Evolutionary conservation across 2,113 vertebrate genomes (phyloP).

Genomic region (Entelurus aequoreus): DNA sequence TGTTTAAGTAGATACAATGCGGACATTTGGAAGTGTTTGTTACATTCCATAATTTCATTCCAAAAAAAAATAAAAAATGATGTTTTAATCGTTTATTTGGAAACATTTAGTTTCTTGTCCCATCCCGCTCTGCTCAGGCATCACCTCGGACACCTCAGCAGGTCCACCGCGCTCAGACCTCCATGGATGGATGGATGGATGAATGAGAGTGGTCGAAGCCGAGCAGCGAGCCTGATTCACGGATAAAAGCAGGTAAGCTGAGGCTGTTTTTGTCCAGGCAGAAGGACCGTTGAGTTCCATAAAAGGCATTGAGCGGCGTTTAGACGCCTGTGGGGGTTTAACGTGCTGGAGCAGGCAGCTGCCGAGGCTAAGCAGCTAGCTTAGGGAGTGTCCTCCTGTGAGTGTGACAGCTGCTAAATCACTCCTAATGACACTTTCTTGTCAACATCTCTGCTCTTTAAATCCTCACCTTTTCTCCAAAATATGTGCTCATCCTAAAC

Average conservation of each 20-base stretch:
- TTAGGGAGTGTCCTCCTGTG: conserved; percentile 45
- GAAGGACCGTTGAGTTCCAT: fast-evolving
- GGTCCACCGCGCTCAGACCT: conserved; percentile 25
- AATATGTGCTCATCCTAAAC: no score
- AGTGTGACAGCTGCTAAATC: conserved; percentile 20
- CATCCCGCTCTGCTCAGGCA: conserved; percentile 30
- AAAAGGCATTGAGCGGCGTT: neutral
- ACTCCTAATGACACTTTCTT: neutral
- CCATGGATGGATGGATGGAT: conserved; percentile 23
- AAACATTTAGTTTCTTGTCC: no score
- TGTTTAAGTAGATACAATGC: no score
- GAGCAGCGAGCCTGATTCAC: conserved; percentile 18
- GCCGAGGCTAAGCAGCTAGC: conserved; percentile 40
- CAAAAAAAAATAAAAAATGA: no score
- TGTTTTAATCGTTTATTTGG: no score
- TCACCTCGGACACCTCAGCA: conserved; percentile 38
- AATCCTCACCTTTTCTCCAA: neutral
- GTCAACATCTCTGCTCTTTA: neutral
- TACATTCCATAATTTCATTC: no score
- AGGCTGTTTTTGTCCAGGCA: fast-evolving
- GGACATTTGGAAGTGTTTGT: no score
- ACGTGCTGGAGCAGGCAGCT: neutral
- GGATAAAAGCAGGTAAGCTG: conserved; percentile 27
- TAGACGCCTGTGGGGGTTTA: neutral
- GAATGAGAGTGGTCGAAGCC: conserved; percentile 21